Conservation (phyloP, 1,140 invertebrate genomes). For the Pomphorhynchus laevis region DNA sequence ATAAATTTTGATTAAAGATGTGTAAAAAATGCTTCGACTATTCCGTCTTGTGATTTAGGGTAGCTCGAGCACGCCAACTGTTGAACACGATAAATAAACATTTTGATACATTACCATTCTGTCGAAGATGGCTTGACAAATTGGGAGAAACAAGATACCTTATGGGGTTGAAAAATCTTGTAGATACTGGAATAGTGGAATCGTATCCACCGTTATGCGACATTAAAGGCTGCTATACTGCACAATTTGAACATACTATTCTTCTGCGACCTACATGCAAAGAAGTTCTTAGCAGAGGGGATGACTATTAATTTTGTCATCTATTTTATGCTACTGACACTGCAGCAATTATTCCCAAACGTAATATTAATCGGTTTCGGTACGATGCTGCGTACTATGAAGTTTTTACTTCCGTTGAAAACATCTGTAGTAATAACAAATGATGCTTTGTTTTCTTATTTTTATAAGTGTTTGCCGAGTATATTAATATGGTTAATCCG, state of each 20-base stretch:
- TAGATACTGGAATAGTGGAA: slow-evolving; percentile 49
- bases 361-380: too few relatives aligned
- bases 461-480: too few relatives aligned
- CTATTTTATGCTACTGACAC: neutral
- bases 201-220: slow-evolving; percentile 92
- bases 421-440: too few relatives aligned
- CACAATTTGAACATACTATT: slow-evolving; percentile 95
- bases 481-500: too few relatives aligned
- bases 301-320: slow-evolving; percentile 50
- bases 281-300: slow-evolving; percentile 69
- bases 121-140: slow-evolving; percentile 84
- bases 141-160: slow-evolving; percentile 80
- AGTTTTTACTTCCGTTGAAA: too few relatives aligned
- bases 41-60: slow-evolving; percentile 23
- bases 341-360: too few relatives aligned
- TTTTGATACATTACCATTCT: slow-evolving; percentile 87
- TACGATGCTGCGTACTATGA: too few relatives aligned
- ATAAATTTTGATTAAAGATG: neutral
- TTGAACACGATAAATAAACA: slow-evolving; percentile 80
- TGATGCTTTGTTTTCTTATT: too few relatives aligned
- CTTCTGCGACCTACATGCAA: slow-evolving; percentile 84
- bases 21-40: neutral
- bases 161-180: slow-evolving; percentile 85
- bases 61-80: slow-evolving; percentile 58
- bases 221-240: slow-evolving; percentile 81